Base-by-base conservation (phyloP, 2,797 vertebrate genomes). In the Enteromius trimaculatus region DNA sequence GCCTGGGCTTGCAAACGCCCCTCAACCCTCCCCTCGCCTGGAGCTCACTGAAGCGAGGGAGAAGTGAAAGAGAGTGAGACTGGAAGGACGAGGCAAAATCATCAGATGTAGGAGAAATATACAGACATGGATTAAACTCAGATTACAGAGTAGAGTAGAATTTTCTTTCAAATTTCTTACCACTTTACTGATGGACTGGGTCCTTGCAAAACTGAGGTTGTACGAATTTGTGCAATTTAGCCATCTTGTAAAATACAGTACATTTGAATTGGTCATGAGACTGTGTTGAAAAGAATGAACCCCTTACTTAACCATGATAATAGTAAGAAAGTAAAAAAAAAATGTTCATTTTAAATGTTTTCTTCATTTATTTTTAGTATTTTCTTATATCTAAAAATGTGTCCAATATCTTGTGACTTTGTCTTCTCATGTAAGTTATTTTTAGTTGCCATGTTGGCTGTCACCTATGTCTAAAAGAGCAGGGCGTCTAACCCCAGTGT, bases 11-110 rank as follows among this genome's bases (percentile, higher is more conserved):
- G 89, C 90, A 44, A 87, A 91, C 91, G 90, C 91, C 92, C 89
- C 90, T 92, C 91, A 92, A 92, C 90, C 91, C 92, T 92, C 85
- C 87, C 92, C 88, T 90, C 90, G 87, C 90, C 89, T 93, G 92
- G 90, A 78, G 80, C 44, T 82, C 80, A 80, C 78, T 62, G 76
- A 80, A 75, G 58, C 74, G 34, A 70, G 55, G 17, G 72, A 64
- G 31, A 62, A n/a, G 60, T 79, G 14, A 70, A 62, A 51, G 42
- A 72, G 31, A 66, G 16, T 75, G 26, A 64, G 37, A 34, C 23
- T 39, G 31, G 55, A 77, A 71, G 55, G 58, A 74, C 21, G 2
- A 51, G 34, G 71, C 26, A 77, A 42, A 82, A 75, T 53, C 1
- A 39, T 75, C 8, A 49, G 31, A 29, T 77, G 44, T 39, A 62